These are phyloP conservation scores for Pao palembangensis DNA, from an alignment of 2,113 vertebrate genomes.

Conservation along the genomic window DNA sequence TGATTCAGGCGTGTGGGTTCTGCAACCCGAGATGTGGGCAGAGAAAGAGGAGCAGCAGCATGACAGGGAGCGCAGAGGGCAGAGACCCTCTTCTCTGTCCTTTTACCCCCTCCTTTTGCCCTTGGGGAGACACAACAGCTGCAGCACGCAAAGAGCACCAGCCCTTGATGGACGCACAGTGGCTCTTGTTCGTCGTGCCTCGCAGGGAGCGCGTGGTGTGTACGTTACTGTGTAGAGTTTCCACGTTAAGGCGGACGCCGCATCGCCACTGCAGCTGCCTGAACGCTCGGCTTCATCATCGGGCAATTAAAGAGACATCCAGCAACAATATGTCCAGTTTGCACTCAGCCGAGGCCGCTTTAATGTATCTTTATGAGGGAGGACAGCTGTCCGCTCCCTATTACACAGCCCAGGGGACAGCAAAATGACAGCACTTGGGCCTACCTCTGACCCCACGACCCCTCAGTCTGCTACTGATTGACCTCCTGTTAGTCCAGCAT, in stretches of 20 bases:
- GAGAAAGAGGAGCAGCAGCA: slow-evolving; percentile 38
- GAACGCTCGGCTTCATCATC: background rate
- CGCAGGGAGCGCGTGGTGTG: background rate
- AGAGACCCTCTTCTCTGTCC: slow-evolving; percentile 36
- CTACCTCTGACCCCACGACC: slow-evolving; percentile 54
- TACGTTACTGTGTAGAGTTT: background rate
- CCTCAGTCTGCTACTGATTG: slow-evolving; percentile 49
- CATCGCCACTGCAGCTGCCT: background rate
- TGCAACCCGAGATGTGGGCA: slow-evolving; percentile 66
- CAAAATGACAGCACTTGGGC: slow-evolving; percentile 50
- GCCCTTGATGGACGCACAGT: slow-evolving; percentile 19
- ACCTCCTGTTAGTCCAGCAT: slow-evolving; percentile 40
- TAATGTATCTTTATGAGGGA: slow-evolving; percentile 51
- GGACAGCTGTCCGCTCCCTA: slow-evolving; percentile 57
- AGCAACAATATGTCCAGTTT: slow-evolving; percentile 16
- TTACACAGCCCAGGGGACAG: slow-evolving; percentile 57
- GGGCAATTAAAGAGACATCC: slow-evolving; percentile 13
- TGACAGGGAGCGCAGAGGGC: slow-evolving; percentile 27
- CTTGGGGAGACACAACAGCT: slow-evolving; percentile 56
- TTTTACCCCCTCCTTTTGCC: slow-evolving; percentile 27
- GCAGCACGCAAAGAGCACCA: slow-evolving; percentile 32
- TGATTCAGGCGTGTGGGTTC: slow-evolving; percentile 70
- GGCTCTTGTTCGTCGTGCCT: slow-evolving; percentile 6
- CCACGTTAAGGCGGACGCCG: background rate
- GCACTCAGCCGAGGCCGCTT: slow-evolving; percentile 27